Conservation (phyloP, 1,140 invertebrate genomes). For the Hyles euphorbiae region DNA sequence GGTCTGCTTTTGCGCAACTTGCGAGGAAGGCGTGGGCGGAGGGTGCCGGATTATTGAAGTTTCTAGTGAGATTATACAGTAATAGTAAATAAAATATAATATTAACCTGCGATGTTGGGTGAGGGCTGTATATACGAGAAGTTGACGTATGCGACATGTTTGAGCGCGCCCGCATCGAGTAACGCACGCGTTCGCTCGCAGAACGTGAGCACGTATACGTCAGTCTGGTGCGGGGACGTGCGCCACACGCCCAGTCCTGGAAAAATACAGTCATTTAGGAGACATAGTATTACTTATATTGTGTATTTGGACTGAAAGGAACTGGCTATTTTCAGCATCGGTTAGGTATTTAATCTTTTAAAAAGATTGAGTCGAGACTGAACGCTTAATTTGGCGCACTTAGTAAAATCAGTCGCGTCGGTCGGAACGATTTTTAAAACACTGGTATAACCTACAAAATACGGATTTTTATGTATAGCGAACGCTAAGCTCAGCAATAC, state of each 20-base stretch:
- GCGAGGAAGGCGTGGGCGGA: no score
- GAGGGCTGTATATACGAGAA: conserved; percentile 62
- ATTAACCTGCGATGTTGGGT: conserved; percentile 31
- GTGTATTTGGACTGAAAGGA: not conserved
- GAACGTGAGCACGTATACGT: conserved; percentile 68
- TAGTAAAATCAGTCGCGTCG: no score
- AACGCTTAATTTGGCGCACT: no score
- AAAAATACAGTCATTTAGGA: not conserved
- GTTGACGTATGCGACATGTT: conserved; percentile 67
- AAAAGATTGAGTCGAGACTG: no score
- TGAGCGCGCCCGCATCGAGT: conserved; percentile 41
- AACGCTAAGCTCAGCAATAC: not conserved
- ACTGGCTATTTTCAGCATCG: no score
- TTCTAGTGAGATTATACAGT: no score
- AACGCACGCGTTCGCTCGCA: conserved; percentile 55
- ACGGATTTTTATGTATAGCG: not conserved
- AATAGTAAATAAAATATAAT: no score
- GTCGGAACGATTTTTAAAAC: no score
- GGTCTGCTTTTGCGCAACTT: no score
- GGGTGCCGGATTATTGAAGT: no score
- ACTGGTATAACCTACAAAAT: no score
- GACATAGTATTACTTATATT: not conserved
- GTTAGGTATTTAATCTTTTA: no score
- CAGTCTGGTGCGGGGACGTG: conserved; percentile 60
- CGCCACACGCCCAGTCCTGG: conserved; percentile 74